A percentile compares a stretch with the other conserved stretches of the same genome.
Evolutionary conservation across 2,888 invertebrate species (phyloP).

Genomic region (Epistrophella euchroma): DNA sequence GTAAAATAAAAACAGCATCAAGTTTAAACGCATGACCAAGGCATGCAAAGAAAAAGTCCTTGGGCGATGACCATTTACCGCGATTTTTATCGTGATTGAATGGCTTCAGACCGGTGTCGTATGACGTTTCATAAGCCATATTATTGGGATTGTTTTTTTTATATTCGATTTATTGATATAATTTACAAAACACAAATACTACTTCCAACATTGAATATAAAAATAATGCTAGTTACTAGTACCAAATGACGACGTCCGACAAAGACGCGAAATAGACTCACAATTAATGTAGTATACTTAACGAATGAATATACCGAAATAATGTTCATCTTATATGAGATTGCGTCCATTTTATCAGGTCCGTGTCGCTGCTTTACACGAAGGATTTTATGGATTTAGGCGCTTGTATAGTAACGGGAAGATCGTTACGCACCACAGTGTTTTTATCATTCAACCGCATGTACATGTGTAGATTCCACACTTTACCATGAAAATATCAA

Average conservation of each 20-base stretch:
- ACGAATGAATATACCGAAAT: not conserved
- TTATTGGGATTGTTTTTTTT: not conserved
- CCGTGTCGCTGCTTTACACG: too few relatives aligned
- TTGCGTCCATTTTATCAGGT: not conserved
- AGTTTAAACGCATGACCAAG: slow-evolving; percentile 92
- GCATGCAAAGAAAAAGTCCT: slow-evolving; percentile 91
- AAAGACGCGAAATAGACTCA: not conserved
- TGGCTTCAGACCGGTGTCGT: slow-evolving; percentile 80
- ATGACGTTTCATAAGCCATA: slow-evolving; percentile 58
- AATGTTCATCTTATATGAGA: slow-evolving; percentile 6
- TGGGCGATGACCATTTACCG: slow-evolving; percentile 90
- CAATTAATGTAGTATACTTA: not conserved
- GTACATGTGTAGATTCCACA: too few relatives aligned
- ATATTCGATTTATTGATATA: not conserved
- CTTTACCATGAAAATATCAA: too few relatives aligned
- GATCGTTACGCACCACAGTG: not conserved
- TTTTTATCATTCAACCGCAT: too few relatives aligned
- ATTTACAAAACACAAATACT: not conserved
- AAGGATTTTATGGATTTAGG: not conserved
- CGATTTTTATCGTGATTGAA: slow-evolving; percentile 82
- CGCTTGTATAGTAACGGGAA: not conserved
- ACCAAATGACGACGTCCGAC: not conserved
- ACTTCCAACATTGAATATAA: too few relatives aligned
- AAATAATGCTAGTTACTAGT: too few relatives aligned
- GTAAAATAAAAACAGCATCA: slow-evolving; percentile 91